These are phyloP conservation scores for Planiliza haematocheilus DNA, from an alignment of 2,113 vertebrate genomes.

Conservation along the genomic window DNA sequence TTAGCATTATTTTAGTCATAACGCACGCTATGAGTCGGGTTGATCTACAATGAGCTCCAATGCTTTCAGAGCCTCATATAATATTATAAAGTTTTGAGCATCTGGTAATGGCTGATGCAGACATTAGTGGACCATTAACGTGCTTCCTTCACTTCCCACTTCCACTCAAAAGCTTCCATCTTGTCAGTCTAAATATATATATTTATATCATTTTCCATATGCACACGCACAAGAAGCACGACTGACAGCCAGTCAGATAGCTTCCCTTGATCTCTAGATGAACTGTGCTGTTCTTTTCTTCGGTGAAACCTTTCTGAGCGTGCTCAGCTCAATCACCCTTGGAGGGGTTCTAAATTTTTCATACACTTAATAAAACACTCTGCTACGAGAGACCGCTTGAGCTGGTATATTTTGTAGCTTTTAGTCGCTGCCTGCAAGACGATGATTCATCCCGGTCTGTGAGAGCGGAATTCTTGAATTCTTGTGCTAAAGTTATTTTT, in stretches of 20 bases:
- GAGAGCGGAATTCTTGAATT: constrained; percentile 16
- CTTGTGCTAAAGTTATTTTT: constrained; percentile 25
- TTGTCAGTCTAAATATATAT: too few species aligned
- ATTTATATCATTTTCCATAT: background rate
- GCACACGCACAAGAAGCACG: background rate
- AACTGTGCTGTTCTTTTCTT: background rate
- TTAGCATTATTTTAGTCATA: background rate
- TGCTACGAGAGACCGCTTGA: constrained; percentile 2
- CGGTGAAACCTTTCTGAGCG: background rate
- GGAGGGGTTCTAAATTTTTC: constrained; percentile 49
- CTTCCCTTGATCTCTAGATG: background rate
- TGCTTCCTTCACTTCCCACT: background rate
- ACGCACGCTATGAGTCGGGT: background rate
- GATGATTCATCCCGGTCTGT: constrained; percentile 51
- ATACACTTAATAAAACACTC: constrained; percentile 53
- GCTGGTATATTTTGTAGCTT: constrained; percentile 17
- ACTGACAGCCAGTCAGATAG: background rate
- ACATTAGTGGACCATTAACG: constrained; percentile 14
- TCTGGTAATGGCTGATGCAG: background rate
- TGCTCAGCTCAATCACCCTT: constrained; percentile 16
- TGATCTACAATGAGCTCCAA: background rate
- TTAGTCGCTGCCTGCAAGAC: constrained; percentile 38
- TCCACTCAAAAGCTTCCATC: constrained; percentile 1
- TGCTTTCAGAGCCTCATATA: constrained; percentile 20
- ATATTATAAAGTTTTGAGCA: background rate